These are phyloP conservation scores for Morpho achilles DNA, from an alignment of 2,888 invertebrate genomes.

Conservation along the genomic window DNA sequence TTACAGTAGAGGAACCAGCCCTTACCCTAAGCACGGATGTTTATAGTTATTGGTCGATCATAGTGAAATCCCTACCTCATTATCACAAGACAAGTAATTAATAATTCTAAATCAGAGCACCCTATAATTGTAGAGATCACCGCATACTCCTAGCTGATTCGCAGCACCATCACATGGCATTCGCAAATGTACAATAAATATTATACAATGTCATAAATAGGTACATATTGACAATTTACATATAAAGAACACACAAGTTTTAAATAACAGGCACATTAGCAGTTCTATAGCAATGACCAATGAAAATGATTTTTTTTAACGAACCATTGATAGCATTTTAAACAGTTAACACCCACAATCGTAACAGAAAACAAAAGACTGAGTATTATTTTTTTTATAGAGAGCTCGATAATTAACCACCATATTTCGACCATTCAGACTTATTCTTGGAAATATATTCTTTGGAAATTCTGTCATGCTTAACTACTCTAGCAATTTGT, in stretches of 20 bases:
- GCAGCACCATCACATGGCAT: constrained; percentile 70
- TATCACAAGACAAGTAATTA: constrained; percentile 72
- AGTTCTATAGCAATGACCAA: constrained; percentile 21
- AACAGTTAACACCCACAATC: not conserved
- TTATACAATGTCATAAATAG: constrained; percentile 62
- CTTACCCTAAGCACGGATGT: constrained; percentile 56
- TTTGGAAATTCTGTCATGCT: constrained; percentile 46
- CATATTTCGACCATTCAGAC: constrained; percentile 30
- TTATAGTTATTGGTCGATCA: constrained; percentile 69
- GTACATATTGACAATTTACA: constrained; percentile 71
- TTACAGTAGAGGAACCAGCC: constrained; percentile 61
- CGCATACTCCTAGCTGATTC: constrained; percentile 60
- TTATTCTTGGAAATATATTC: constrained; percentile 16
- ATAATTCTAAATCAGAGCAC: constrained; percentile 77
- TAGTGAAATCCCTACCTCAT: constrained; percentile 59
- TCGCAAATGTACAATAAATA: constrained; percentile 60
- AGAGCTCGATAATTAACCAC: constrained; percentile 47
- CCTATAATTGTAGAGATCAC: constrained; percentile 80
- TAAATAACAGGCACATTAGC: constrained; percentile 57
- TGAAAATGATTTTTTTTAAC: not conserved
- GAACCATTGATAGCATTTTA: not conserved
- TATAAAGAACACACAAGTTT: constrained; percentile 45
- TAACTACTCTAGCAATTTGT: not conserved
- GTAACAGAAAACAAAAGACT: constrained; percentile 19
- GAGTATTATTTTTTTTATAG: constrained; percentile 59